Percentiles rank a stretch among this genome's conserved stretches.
These are phyloP conservation scores for Pituophis catenifer DNA, from an alignment of 2,113 vertebrate species.

Conservation along the genomic window DNA sequence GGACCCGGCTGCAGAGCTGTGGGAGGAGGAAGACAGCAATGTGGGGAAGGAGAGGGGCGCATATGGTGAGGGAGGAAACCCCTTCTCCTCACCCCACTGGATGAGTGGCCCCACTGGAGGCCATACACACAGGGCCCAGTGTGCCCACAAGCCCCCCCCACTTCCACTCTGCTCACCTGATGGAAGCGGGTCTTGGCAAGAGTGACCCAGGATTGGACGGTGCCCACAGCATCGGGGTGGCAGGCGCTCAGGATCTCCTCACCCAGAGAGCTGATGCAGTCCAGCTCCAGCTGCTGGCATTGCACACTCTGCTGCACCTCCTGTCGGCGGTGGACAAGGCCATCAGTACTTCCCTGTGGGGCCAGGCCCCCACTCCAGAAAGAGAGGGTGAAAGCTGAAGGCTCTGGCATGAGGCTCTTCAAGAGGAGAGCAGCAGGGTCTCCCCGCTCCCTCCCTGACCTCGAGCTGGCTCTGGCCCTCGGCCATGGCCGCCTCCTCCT, in stretches of 20 bases:
- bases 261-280: constrained; percentile 76
- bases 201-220: constrained; percentile 84
- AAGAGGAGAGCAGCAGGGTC: not conserved
- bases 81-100: not conserved
- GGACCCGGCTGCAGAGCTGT: constrained; percentile 78
- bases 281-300: constrained; percentile 72
- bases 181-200: constrained; percentile 82
- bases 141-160: not conserved
- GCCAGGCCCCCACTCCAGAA: not conserved
- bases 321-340: constrained; percentile 46
- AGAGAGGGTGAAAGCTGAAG: not conserved
- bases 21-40: not conserved
- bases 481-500: constrained; percentile 66
- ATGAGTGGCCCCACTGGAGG: not conserved
- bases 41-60: not conserved
- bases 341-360: not conserved
- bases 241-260: constrained; percentile 80
- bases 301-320: constrained; percentile 73
- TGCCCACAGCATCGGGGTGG: constrained; percentile 81
- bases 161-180: constrained; percentile 68
- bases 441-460: constrained; percentile 57
- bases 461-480: constrained; percentile 72
- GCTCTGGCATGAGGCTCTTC: not conserved
- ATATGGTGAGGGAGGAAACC: not conserved
- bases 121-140: too few species aligned